Evolutionary conservation across 2,113 vertebrate genomes (phyloP), one percentile per base, ranked within the genome.

Genomic region (Callaeas wilsoni): DNA sequence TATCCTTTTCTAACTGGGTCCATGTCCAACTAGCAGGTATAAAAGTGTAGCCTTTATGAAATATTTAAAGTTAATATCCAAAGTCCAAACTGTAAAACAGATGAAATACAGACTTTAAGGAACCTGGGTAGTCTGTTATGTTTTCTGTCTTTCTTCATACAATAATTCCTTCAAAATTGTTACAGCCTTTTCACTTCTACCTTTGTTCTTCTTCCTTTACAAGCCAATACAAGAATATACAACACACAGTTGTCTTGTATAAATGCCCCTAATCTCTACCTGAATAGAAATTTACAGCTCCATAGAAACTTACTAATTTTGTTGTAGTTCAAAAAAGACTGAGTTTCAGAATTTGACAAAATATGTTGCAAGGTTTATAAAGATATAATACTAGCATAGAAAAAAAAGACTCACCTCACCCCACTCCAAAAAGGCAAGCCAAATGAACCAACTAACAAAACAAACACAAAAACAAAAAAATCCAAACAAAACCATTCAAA

Each of bases 321-420:
- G 1, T 49, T 65, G 21, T 32, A 25, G 9, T 70, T 74, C 15
- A 6, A 21, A 62, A 65, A 64, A 62, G 18, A 42, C 12, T 37
- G 15, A 63, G 19, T 77, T 80, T 37, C 11, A 27, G 37, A 64
- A 57, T 83, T 49, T 62, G 3, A 10, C 18, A 71, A 29, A 46
- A 59, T 35, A 49, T 7, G 2, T 41, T 53, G 7, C 35, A 65
- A 77, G 9, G 1, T 79, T 75, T 78, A 39, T 79, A 37, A 64
- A 52, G 16, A 70, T 71, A 52, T 47, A 41, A 22, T 42, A 5
- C 5, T 65, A 35, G 2, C 4, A 41, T 35, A 12, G 2, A 63
- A 7, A 69, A 46, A 30, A 37, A 69, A 25, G 4, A 3, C 5
- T 25, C 2, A 13, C 2, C 5, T 12, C 0, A 10, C 6, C 3